Conservation (phyloP, 2,888 invertebrate genomes). For the Zootermopsis nevadensis region DNA sequence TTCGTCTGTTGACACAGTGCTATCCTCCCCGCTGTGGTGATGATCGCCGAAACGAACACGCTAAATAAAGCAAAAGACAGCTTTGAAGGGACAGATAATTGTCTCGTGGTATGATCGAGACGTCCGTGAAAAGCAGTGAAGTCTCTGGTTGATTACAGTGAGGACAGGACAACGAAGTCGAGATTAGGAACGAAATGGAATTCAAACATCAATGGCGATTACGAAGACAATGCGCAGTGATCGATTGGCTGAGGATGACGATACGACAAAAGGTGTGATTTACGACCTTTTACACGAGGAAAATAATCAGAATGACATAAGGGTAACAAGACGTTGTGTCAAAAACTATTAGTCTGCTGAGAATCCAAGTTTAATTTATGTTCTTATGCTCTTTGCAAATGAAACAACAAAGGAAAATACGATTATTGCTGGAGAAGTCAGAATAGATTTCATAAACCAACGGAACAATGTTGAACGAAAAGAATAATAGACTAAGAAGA, state of each 20-base stretch:
- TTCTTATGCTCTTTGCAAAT: too few species aligned
- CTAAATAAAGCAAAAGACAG: background rate
- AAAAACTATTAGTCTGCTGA: too few species aligned
- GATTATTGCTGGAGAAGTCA: too few species aligned
- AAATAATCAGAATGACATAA: background rate
- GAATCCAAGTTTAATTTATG: too few species aligned
- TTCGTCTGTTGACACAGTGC: too few species aligned
- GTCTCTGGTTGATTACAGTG: background rate
- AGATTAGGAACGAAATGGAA: background rate
- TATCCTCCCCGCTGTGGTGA: too few species aligned
- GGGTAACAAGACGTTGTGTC: background rate
- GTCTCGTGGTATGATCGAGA: background rate
- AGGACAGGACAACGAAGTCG: background rate
- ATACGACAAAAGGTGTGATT: background rate
- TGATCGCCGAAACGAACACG: too few species aligned
- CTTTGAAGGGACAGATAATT: background rate
- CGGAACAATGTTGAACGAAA: too few species aligned
- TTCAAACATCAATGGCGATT: background rate
- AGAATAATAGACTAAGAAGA: too few species aligned
- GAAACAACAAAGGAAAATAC: too few species aligned
- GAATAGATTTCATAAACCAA: too few species aligned
- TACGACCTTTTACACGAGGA: slow-evolving; percentile 4
- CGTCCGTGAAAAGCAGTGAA: background rate
- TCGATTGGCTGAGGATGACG: background rate
- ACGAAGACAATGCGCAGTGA: background rate